Conservation (phyloP, 1,140 invertebrate genomes). For the Procambarus clarkii region DNA sequence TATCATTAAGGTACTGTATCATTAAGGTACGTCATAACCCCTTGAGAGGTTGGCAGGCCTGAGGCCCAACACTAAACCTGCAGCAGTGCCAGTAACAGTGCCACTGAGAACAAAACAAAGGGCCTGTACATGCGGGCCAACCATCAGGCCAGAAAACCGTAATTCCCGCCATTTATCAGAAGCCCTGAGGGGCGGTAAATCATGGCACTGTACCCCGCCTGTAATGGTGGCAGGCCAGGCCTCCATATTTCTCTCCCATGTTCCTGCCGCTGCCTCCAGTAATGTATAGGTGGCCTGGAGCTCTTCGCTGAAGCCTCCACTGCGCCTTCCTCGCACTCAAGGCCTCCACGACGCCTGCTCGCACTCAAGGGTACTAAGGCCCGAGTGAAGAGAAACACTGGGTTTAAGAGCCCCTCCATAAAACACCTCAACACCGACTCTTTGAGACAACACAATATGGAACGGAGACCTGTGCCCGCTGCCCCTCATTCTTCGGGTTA, state of each 20-base stretch:
- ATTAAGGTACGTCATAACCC: no score
- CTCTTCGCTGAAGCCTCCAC: no score
- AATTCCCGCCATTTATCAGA: background rate
- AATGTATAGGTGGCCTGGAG: background rate
- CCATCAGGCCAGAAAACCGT: background rate
- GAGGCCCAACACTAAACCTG: no score
- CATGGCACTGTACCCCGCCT: background rate
- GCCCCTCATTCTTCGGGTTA: no score
- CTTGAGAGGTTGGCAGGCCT: no score
- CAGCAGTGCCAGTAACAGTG: no score
- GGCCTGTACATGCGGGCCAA: background rate
- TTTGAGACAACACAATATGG: background rate
- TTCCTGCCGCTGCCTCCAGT: background rate
- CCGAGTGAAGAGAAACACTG: background rate
- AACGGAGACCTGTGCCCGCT: no score
- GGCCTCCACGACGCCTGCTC: background rate
- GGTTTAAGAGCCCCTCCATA: background rate
- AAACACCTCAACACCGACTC: background rate
- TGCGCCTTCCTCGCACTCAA: background rate
- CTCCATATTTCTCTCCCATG: background rate
- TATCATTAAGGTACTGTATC: no score
- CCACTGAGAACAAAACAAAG: no score
- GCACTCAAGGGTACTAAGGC: background rate
- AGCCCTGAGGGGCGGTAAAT: background rate
- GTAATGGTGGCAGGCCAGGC: background rate